Conservation (phyloP, 1,140 invertebrate genomes). For the Zaprionus nigranus region DNA sequence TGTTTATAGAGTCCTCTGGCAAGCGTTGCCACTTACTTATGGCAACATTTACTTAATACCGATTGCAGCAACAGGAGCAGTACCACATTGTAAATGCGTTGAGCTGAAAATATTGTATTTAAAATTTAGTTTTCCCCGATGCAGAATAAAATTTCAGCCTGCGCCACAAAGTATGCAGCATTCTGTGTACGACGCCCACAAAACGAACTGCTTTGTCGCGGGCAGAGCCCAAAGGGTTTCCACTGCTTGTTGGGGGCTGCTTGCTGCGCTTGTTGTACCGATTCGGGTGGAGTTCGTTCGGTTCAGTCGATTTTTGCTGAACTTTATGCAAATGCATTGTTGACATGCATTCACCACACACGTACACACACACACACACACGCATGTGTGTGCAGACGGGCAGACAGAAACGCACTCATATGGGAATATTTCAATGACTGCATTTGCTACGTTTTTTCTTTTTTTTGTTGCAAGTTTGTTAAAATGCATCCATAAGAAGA, state of each 20-base stretch:
- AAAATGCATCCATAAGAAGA: constrained; percentile 24
- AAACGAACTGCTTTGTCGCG: constrained; percentile 34
- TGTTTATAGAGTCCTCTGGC: constrained; percentile 34
- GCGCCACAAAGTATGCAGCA: constrained; percentile 57
- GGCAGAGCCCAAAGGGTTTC: not conserved
- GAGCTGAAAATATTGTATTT: constrained; percentile 77
- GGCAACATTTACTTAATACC: constrained; percentile 80
- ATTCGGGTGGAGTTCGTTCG: constrained; percentile 27
- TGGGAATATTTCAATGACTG: constrained; percentile 44
- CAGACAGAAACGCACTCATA: constrained; percentile 1
- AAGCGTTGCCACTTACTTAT: constrained; percentile 74
- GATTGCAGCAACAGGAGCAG: constrained; percentile 55
- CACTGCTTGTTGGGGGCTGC: constrained; percentile 31
- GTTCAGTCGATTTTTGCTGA: constrained; percentile 43
- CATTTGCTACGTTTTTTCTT: constrained; percentile 15
- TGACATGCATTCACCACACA: constrained; percentile 47
- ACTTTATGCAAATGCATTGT: constrained; percentile 78
- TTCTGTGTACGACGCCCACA: constrained; percentile 24
- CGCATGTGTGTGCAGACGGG: not conserved
- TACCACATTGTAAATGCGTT: constrained; percentile 62
- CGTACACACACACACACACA: constrained; percentile 26
- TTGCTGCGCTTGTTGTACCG: constrained; percentile 44
- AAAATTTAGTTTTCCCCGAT: constrained; percentile 48
- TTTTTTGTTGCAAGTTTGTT: constrained; percentile 17
- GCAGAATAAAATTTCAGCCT: constrained; percentile 7